Percentiles rank a stretch among this genome's conserved stretches.
Evolutionary conservation across 2,113 vertebrate genomes (phyloP).

Genomic region (Festucalex cinctus): DNA sequence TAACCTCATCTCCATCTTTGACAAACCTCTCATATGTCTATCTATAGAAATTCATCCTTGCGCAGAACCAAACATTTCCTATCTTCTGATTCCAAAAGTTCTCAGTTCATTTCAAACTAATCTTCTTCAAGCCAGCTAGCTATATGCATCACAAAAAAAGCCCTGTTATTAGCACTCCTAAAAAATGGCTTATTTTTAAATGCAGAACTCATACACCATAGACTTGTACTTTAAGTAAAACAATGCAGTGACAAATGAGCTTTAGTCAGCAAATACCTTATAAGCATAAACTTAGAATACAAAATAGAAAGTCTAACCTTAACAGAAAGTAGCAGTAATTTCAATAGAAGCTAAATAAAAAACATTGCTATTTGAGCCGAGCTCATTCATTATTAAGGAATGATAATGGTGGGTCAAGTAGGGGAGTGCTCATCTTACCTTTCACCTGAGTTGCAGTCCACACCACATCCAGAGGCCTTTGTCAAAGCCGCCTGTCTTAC

Average conservation of each 20-base stretch:
- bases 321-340: slow-evolving; percentile 11
- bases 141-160: slow-evolving; percentile 5
- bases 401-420: slow-evolving; percentile 8
- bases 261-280: neutral
- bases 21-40: slow-evolving; percentile 24
- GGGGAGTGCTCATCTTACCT: slow-evolving; percentile 58
- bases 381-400: slow-evolving; percentile 29
- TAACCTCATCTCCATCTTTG: slow-evolving; percentile 33
- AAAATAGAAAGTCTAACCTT: neutral
- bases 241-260: neutral
- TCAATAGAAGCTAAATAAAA: slow-evolving; percentile 19
- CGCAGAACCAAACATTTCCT: slow-evolving; percentile 42
- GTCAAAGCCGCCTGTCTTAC: slow-evolving; percentile 53
- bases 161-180: neutral
- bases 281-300: neutral
- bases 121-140: slow-evolving; percentile 13
- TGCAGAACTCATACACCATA: neutral
- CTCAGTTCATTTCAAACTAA: slow-evolving; percentile 19
- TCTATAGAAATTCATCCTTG: slow-evolving; percentile 39
- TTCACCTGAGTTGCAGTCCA: slow-evolving; percentile 56
- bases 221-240: neutral
- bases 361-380: neutral
- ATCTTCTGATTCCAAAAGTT: slow-evolving; percentile 28
- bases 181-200: no score
- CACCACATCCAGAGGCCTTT: slow-evolving; percentile 57